Base-by-base conservation (phyloP, 2,797 vertebrate species). In the Halcyon leucocephala region DNA sequence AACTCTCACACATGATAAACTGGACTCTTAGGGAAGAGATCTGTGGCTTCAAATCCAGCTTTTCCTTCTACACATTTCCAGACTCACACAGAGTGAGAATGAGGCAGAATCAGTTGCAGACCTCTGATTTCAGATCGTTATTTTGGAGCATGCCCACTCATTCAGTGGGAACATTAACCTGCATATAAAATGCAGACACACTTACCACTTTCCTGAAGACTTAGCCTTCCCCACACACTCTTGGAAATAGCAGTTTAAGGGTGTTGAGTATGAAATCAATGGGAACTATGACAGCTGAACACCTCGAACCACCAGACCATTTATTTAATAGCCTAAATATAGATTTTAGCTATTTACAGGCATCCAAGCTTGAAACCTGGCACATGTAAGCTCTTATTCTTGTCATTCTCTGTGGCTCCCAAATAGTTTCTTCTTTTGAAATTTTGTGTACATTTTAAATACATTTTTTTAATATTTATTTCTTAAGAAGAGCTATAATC, bases 251-350 rank as follows among this genome's bases (percentile, higher is more conserved):
- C 41, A 20, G 7, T 77, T 82, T 60, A 81, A 71, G 33, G 20
- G 28, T 46, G 16, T n/a, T 71, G 54, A 71, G 33, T 62, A 89
- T 84, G 73, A 86, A 61, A 79, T 61, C 49, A 62, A 12, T 69
- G 33, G 51, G 48, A 92, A 57, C 62, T 69, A 28, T 65, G 58
- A 86, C 73, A 94, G 54, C 52, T 82, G 89, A 91, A 89, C 58
- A 84, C 15, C 24, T 76, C 88, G 66, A 62, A 92, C 8, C 52
- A 85, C 10, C 28, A 80, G 39, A 35, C 4, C 29, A 35, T 48
- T 69, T 54, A 81, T 82, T 92, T 54, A 49, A 69, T 44, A 87
- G 41, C 12, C 81, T 94, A 92, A 94, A 85, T 80, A 93, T 46
- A 87, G 60, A 54, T 67, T 80, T 89, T 92, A 84, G n/a, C 33